A percentile compares a stretch with the other conserved stretches of the same genome.
Conservation (phyloP, 2,797 vertebrate species). For the Hephaestus fuliginosus region DNA sequence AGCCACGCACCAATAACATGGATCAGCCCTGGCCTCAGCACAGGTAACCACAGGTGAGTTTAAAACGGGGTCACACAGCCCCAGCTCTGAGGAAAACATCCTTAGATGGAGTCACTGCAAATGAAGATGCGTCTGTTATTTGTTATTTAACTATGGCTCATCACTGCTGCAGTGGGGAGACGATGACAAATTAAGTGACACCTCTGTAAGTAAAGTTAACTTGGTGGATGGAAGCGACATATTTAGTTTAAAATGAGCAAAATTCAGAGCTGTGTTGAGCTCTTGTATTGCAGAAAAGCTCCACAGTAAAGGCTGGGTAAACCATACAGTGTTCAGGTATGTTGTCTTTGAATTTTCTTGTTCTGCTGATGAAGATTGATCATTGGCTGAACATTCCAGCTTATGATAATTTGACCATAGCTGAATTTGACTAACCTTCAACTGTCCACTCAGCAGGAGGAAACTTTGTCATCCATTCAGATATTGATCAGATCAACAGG, state of each 20-base stretch:
- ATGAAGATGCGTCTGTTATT: not conserved
- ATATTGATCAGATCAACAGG: conserved; percentile 36
- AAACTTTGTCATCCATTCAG: not conserved
- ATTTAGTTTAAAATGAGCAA: not conserved
- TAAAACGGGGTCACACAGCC: conserved; percentile 14
- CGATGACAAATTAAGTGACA: not conserved
- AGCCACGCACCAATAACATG: conserved; percentile 4
- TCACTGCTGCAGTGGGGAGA: not conserved
- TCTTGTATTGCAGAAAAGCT: not conserved
- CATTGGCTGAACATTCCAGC: not conserved
- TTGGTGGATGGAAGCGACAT: not conserved
- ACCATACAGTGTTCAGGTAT: not conserved
- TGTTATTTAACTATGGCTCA: not conserved
- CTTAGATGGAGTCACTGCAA: not conserved
- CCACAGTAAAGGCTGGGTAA: too few species aligned
- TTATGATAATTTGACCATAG: not conserved
- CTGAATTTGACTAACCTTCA: conserved; percentile 1
- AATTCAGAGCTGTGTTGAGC: not conserved
- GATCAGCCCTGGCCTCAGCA: conserved; percentile 7
- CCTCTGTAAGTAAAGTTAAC: not conserved
- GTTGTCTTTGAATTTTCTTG: not conserved
- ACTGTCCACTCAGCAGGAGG: not conserved
- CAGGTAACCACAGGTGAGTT: conserved; percentile 40
- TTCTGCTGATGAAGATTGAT: not conserved
- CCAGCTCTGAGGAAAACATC: conserved; percentile 8